A percentile compares a stretch with the other conserved stretches of the same genome.
These are phyloP conservation scores for Hermaeophaga mercurialis DNA, from an alignment of 2,888 invertebrate species.

Conservation along the genomic window DNA sequence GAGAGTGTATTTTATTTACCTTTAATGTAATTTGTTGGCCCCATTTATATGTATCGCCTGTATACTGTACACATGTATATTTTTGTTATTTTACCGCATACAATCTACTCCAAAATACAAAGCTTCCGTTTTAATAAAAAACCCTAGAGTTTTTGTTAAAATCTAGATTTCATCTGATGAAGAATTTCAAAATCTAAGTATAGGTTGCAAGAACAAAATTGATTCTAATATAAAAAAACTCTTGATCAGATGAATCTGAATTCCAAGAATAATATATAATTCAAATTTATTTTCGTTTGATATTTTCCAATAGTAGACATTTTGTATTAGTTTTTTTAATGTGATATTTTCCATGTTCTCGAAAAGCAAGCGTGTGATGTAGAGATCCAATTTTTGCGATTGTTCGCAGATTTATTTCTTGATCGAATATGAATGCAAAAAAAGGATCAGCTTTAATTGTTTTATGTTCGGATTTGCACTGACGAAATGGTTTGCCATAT, in stretches of 20 bases:
- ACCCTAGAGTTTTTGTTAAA: too few relatives aligned
- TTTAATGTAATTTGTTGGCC: slow-evolving; percentile 24
- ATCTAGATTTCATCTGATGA: not conserved
- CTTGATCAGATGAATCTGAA: not conserved
- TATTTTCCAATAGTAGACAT: slow-evolving; percentile 12
- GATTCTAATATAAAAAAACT: slow-evolving; percentile 5
- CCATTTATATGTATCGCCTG: slow-evolving; percentile 11
- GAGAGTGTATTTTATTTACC: too few relatives aligned
- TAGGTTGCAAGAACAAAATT: too few relatives aligned
- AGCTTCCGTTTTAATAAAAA: too few relatives aligned
- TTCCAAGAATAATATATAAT: not conserved
- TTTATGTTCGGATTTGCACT: slow-evolving; percentile 55
- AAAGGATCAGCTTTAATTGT: slow-evolving; percentile 53
- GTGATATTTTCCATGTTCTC: slow-evolving; percentile 34
- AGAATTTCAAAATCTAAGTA: not conserved
- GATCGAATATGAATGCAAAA: slow-evolving; percentile 42
- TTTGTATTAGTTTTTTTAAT: slow-evolving; percentile 17
- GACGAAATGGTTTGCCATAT: slow-evolving; percentile 48
- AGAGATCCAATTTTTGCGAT: slow-evolving; percentile 34
- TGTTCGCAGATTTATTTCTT: slow-evolving; percentile 22
- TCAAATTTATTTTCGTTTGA: not conserved
- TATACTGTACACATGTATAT: slow-evolving; percentile 17
- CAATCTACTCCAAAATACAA: not conserved
- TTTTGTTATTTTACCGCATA: not conserved
- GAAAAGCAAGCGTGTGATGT: slow-evolving; percentile 51